Percentiles rank a stretch among this genome's conserved stretches.
Conservation (phyloP, 2,888 invertebrate species). For the Vesta saturnalis region DNA sequence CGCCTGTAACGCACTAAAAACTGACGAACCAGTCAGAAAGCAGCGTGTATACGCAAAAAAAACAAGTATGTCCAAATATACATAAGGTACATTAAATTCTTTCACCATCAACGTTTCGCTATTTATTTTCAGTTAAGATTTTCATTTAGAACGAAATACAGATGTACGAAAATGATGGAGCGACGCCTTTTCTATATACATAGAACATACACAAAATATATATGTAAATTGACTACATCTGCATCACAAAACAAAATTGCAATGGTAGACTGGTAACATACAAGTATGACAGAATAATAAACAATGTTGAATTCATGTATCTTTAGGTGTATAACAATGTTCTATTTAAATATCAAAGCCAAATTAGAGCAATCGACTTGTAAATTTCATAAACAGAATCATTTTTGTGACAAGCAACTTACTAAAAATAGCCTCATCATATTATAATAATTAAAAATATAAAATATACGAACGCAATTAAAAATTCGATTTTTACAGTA, state of each 20-base stretch:
- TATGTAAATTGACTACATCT: slow-evolving; percentile 29
- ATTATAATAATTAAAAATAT: too few relatives aligned
- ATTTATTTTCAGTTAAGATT: slow-evolving; percentile 22
- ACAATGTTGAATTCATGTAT: slow-evolving; percentile 1
- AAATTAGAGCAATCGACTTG: neutral
- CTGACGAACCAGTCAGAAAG: neutral
- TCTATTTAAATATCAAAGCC: neutral
- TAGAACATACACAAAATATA: slow-evolving; percentile 23
- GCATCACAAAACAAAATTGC: slow-evolving; percentile 28
- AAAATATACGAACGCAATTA: too few relatives aligned
- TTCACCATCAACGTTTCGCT: too few relatives aligned
- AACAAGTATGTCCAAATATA: slow-evolving; percentile 10
- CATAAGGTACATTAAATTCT: neutral
- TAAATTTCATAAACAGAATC: too few relatives aligned
- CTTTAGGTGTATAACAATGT: neutral
- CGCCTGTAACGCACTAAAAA: slow-evolving; percentile 36
- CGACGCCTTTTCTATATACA: slow-evolving; percentile 20
- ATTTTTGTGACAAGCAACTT: too few relatives aligned
- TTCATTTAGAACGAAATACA: slow-evolving; percentile 18
- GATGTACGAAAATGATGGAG: slow-evolving; percentile 23
- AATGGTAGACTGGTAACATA: slow-evolving; percentile 19
- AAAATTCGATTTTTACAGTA: too few relatives aligned
- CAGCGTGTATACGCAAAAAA: slow-evolving; percentile 32
- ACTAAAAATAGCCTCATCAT: too few relatives aligned
- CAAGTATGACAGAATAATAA: slow-evolving; percentile 4